Base-by-base conservation (phyloP, 1,140 invertebrate species). In the Oedothorax gibbosus region DNA sequence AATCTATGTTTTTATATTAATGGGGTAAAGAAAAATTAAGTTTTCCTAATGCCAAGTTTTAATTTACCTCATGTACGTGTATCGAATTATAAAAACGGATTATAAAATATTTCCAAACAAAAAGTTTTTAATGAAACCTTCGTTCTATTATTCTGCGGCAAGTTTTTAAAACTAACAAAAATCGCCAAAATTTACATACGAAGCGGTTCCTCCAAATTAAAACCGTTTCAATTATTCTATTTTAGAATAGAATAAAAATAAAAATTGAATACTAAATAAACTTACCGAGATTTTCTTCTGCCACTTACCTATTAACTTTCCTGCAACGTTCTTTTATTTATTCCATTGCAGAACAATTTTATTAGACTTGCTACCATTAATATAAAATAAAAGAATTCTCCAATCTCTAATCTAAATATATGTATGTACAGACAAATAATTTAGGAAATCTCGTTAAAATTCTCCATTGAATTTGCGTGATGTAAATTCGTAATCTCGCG, bases 401-500 rank as follows among this genome's bases (percentile, higher is more conserved):
- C 60, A 79, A 66, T 54, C 49, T 75, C 51, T 51, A 35, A 35
- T 35, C 12, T 11, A 79, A 79, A 66, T 79, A 64, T 65, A 82
- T 50, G 65, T 82, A 72, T 35, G 35, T 64, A 57, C 69, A 72
- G 35, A 69, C 79, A 73, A 73, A 72, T 73, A 82, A 82, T 82
- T 82, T 82, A 73, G 15, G 80, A 73, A 82, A 82, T 73, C 62
- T 84, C 81, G 51, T 84, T 75, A 84, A 62, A 84, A 75, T 84
- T 84, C 81, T 71, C 51, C 72, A 66, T 84, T 76, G 72, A 57
- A 84, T 66, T 56, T 84, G 81, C 81, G 81, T 84, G 81, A 84
- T 65, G 50, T 51, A 84, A 84, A 84, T 84, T 66, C 49, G 53
- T n/a, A 75, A 84, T 84, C 76, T 68, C 20, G 64, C 20, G 12